Percentiles rank a stretch among this genome's conserved stretches.
phyloP scores from a whole-genome alignment of 2,113 vertebrate species.

The Poeciliopsis retropinna region DNA sequence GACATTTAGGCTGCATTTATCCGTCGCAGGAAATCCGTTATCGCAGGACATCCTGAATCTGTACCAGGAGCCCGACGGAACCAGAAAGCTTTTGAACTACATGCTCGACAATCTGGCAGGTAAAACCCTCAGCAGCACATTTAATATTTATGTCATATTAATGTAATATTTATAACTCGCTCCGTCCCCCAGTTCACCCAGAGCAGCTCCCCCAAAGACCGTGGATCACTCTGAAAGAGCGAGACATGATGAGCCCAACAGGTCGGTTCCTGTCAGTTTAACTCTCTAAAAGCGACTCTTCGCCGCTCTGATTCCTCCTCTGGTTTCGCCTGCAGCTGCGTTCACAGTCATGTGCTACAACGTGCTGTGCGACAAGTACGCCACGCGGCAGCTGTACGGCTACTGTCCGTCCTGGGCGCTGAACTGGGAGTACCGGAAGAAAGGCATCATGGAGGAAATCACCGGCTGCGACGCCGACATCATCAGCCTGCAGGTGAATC shows the following conservation, averaged over 20 bases:
- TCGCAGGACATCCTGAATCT: constrained; percentile 98
- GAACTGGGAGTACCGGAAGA: constrained; percentile 99
- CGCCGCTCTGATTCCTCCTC: background rate
- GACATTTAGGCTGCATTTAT: background rate
- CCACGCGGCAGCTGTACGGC: constrained; percentile 97
- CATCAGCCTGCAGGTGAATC: constrained; percentile 83
- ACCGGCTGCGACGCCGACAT: constrained; percentile 97
- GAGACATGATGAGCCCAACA: constrained; percentile 93
- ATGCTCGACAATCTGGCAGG: constrained; percentile 99
- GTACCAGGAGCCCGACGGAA: constrained; percentile 98
- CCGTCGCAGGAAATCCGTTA: constrained; percentile 95
- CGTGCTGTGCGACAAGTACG: constrained; percentile 98
- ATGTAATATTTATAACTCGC: background rate
- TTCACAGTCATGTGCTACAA: constrained; percentile 99
- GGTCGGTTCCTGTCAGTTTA: constrained; percentile 69
- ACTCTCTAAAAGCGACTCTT: background rate
- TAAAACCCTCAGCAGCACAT: constrained; percentile 11
- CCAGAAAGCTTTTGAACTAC: constrained; percentile 98
- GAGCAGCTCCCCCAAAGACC: constrained; percentile 98
- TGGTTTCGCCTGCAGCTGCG: constrained; percentile 76
- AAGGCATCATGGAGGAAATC: constrained; percentile 99
- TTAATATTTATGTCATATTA: constrained; percentile 19
- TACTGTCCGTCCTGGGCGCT: constrained; percentile 99
- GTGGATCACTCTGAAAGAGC: constrained; percentile 97
- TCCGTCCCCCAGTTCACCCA: constrained; percentile 86